Base-by-base conservation (phyloP, 2,113 vertebrate species). In the Tachuris rubrigastra region DNA sequence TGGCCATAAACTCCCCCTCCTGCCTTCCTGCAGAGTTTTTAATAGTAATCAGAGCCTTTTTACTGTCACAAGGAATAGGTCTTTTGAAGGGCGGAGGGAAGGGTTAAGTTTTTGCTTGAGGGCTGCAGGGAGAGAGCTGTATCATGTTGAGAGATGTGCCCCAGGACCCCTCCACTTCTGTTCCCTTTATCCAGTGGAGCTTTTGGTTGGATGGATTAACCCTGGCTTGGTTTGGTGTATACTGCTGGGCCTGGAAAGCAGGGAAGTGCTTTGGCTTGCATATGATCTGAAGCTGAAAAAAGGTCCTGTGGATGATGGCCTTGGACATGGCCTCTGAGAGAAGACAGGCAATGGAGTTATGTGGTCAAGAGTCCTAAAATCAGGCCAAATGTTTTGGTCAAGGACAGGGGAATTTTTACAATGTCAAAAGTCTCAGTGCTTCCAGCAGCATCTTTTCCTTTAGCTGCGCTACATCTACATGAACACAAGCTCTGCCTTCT, bases 21-120 rank as follows among this genome's bases (percentile, higher is more conserved):
- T 87, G 37, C 73, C 94, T 95, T 94, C 96, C 96, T 97, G 85
- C 72, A 91, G 94, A 78, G 52, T 52, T 93, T 97, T 97, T 94
- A 91, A 95, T 84, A 97, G 95, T 69, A 91, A 93, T 93, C 90
- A 91, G 52, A 85, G 47, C 20, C 90, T 95, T 91, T 88, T 91
- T 60, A 33, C 77, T 89, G 46, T 86, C 83, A 60, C 58, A 86
- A 82, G 90, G 88, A 87, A 96, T 71, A 55, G 56, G 37, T 50
- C 75, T 94, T 94, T 88, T 67, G 41, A 92, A 91, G 49, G 44
- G 13, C 2, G 1, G 37, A 60, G 37, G 15, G 35, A 86, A 63
- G 39, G 42, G 49, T 31, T 68, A 5, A 72, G 67, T 90, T 84
- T 86, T 75, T n/a, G 10, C 23, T 60, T 63, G 46, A 85, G n/a